Conservation (phyloP, 1,140 invertebrate species). For the Nilaparvata lugens region DNA sequence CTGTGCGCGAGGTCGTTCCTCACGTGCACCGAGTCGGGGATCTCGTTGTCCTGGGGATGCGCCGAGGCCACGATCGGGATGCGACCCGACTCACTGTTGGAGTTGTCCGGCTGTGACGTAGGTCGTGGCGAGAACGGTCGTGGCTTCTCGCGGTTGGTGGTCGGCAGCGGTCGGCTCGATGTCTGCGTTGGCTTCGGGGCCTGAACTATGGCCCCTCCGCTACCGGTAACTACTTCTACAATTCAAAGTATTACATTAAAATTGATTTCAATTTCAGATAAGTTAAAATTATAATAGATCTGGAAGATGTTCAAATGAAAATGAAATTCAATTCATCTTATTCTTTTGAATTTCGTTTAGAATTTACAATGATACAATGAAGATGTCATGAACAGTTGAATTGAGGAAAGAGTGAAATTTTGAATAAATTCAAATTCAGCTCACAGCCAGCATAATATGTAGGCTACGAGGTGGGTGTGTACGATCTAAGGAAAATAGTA, state of each 20-base stretch:
- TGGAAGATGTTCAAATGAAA: no score
- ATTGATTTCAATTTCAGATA: no score
- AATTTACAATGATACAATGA: no score
- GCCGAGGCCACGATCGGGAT: slow-evolving; percentile 47
- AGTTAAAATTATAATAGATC: no score
- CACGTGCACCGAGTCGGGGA: slow-evolving; percentile 43
- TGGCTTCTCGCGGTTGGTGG: slow-evolving; percentile 25
- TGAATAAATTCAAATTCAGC: no score
- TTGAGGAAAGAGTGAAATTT: no score
- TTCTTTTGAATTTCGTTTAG: no score
- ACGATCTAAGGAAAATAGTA: no score
- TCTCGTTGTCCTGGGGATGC: slow-evolving; percentile 47
- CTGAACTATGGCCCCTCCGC: slow-evolving; percentile 32
- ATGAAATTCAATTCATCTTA: no score
- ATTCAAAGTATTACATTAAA: background rate
- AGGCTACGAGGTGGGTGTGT: no score
- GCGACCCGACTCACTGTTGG: slow-evolving; percentile 27
- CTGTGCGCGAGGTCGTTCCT: slow-evolving; percentile 41
- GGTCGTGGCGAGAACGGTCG: slow-evolving; percentile 26
- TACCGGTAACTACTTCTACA: slow-evolving; percentile 26
- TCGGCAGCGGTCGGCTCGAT: slow-evolving; percentile 30
- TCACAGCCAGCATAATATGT: no score
- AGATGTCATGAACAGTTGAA: no score
- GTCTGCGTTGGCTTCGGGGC: slow-evolving; percentile 31
- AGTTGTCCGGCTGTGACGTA: slow-evolving; percentile 16